Percentiles rank a stretch among this genome's conserved stretches.
These are phyloP conservation scores for Nesogale talazaci DNA, from an alignment of 2,113 vertebrate species.

Conservation along the genomic window DNA sequence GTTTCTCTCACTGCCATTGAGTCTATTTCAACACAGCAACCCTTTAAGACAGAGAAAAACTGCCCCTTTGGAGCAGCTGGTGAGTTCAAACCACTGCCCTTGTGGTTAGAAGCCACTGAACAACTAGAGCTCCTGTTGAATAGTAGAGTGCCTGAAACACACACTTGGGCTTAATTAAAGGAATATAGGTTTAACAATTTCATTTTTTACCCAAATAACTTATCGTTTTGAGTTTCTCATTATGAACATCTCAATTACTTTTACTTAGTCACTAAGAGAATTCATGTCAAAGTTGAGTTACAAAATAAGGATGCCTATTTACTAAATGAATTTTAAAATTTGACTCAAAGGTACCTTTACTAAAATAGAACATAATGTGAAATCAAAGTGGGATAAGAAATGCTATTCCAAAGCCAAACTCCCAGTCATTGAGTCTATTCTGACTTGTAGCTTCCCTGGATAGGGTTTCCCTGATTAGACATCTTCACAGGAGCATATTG, in stretches of 20 bases:
- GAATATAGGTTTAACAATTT: conserved; percentile 2
- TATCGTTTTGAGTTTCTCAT: background rate
- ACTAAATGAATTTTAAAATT: background rate
- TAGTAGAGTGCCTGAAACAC: background rate
- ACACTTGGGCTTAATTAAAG: conserved; percentile 14
- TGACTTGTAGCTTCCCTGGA: too few species aligned
- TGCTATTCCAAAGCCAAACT: background rate
- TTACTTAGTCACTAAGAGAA: background rate
- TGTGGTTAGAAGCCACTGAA: too few species aligned
- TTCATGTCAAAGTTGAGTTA: background rate
- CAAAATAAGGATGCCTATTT: background rate
- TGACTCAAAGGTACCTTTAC: background rate
- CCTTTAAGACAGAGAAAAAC: too few species aligned
- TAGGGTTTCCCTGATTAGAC: too few species aligned
- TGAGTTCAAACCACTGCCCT: too few species aligned
- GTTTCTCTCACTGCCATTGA: too few species aligned
- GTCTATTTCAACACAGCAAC: too few species aligned
- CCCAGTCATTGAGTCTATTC: too few species aligned
- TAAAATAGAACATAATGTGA: background rate
- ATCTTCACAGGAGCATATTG: background rate
- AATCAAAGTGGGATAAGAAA: background rate
- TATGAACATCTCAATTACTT: background rate
- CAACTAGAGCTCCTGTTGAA: too few species aligned
- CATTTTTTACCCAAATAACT: conserved; percentile 3
- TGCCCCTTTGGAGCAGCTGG: too few species aligned